Evolutionary conservation across 2,888 invertebrate genomes (phyloP).

Genomic region (Stenichneumon culpator): DNA sequence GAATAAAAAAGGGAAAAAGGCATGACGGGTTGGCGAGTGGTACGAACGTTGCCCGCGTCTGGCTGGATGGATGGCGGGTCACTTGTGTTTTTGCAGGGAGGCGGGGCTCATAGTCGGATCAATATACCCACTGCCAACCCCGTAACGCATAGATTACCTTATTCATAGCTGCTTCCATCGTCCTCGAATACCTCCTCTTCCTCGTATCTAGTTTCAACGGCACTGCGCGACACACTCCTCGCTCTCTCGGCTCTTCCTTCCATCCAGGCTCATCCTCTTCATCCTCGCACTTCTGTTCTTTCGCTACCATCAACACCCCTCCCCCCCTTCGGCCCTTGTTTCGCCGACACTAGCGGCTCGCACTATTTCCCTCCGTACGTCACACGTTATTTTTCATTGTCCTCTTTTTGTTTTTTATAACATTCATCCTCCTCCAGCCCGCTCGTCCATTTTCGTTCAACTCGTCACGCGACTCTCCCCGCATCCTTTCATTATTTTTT

Average conservation of each 20-base stretch:
- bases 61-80: conserved; percentile 57
- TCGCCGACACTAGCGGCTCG: conserved; percentile 30
- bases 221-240: background rate
- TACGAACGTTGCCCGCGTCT: conserved; percentile 30
- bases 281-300: conserved; percentile 29
- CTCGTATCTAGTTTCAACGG: conserved; percentile 26
- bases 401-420: background rate
- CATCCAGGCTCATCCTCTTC: conserved; percentile 52
- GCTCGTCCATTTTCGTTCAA: conserved; percentile 27
- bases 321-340: conserved; percentile 20
- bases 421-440: conserved; percentile 5
- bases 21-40: conserved; percentile 21
- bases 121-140: conserved; percentile 81
- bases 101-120: conserved; percentile 79
- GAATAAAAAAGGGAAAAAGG: background rate
- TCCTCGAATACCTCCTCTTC: conserved; percentile 61
- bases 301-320: background rate
- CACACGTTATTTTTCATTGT: conserved; percentile 19
- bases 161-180: conserved; percentile 76
- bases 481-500: background rate
- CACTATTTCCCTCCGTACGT: conserved; percentile 44
- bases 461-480: background rate
- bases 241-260: conserved; percentile 21
- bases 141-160: conserved; percentile 81
- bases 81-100: conserved; percentile 73